Conservation (phyloP, 2,888 invertebrate genomes). For the Thymelicus sylvestris region DNA sequence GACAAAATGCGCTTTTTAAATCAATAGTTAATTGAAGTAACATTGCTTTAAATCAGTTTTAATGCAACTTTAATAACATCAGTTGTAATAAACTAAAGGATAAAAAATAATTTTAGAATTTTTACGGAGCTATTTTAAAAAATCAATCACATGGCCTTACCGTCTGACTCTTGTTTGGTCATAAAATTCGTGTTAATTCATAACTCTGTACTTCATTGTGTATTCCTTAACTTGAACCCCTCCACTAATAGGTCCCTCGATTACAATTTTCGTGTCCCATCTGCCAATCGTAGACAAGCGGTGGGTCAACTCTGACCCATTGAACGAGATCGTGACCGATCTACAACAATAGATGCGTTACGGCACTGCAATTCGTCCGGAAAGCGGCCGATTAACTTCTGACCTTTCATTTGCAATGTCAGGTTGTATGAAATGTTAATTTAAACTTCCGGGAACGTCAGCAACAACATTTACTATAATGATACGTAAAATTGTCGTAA, state of each 20-base stretch:
- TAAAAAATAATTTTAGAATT: too few relatives aligned
- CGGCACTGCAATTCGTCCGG: constrained; percentile 58
- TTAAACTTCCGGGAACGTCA: constrained; percentile 2
- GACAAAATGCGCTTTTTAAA: too few relatives aligned
- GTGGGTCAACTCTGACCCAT: constrained; percentile 62
- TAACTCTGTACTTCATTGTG: not conserved
- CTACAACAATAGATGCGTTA: constrained; percentile 63
- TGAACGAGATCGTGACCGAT: constrained; percentile 72
- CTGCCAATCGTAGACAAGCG: constrained; percentile 51
- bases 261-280: constrained; percentile 46
- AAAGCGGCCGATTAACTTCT: constrained; percentile 59
- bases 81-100: too few relatives aligned
- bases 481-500: not conserved
- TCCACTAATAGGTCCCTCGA: constrained; percentile 18
- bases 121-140: too few relatives aligned
- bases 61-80: too few relatives aligned
- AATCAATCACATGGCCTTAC: too few relatives aligned
- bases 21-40: too few relatives aligned
- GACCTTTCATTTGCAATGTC: constrained; percentile 66
- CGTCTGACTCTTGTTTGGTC: not conserved
- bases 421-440: constrained; percentile 40
- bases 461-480: too few relatives aligned
- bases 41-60: too few relatives aligned
- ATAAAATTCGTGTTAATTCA: not conserved
- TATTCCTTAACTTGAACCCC: not conserved